Base-by-base conservation (phyloP, 2,888 invertebrate species). In the Tribolium freemani region DNA sequence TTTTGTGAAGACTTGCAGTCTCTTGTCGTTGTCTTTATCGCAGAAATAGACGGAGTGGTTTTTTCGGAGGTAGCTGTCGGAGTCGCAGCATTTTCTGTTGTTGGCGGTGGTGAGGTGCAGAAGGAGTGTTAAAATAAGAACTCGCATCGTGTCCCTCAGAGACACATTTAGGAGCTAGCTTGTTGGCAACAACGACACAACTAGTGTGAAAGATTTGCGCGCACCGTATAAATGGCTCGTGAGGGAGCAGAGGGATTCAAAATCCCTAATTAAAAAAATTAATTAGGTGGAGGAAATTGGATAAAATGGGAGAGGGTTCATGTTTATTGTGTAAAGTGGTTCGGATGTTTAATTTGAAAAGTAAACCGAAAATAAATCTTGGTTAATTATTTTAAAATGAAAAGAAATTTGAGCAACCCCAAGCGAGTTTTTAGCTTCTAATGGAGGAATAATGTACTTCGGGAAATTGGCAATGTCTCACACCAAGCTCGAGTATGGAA, bases 1-100 rank as follows among this genome's bases (percentile, higher is more conserved):
- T 5, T 56, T 38, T 1, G 73, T 73, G 20, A 70, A 67, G 20
- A 73, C 66, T 26, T 73, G 73, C 3, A 70, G 50, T 16, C 73
- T 57, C 21, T 67, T 70, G 2, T 73, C 73, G 0, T 26, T 21
- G 20, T 73, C 70, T 31, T 50, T 56, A 31, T 48, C 73, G 45
- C 73, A 73, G 21, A 54, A n/a, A 11, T 70, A 71, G 26, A 20
- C 31, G n/a, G 54, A 38, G 20, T 60, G 13, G 10, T 26, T 53
- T 53, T 31, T 45, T 9, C 6, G 13, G 1, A 72, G 21, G 6
- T 44, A 26, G 11, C 10, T 63, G 10, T 60, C 13, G 2, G 38
- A n/a, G 30, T 48, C 57, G 51, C 72, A 72, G 26, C 72, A 72
- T 69, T 72, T 58, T 16, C 16, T 1, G 2, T 45, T 72, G 8